A percentile compares a stretch with the other conserved stretches of the same genome.
Conservation (phyloP, 2,797 vertebrate genomes). For the Chiroxiphia lanceolata region DNA sequence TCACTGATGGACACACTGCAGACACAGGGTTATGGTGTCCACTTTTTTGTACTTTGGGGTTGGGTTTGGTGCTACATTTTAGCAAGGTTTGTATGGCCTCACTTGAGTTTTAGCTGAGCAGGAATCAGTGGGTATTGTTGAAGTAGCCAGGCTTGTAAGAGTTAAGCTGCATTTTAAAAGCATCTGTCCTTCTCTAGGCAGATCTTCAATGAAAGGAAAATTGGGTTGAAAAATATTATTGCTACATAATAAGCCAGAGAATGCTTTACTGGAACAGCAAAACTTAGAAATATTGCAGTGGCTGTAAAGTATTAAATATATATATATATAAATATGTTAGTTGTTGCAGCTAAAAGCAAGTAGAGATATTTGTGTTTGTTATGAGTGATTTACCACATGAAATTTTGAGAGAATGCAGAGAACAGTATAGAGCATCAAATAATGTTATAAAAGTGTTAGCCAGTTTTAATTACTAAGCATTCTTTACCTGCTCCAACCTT, state of each 20-base stretch:
- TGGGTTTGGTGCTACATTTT: neutral
- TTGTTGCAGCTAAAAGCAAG: constrained; percentile 21
- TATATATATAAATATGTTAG: neutral
- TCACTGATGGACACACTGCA: neutral
- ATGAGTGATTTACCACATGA: neutral
- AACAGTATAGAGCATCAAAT: neutral
- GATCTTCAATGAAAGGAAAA: constrained; percentile 29
- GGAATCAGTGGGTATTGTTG: neutral
- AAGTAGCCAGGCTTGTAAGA: neutral
- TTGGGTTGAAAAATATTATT: constrained; percentile 20
- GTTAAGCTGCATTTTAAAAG: neutral
- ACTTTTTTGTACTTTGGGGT: neutral
- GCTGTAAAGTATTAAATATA: constrained; percentile 29
- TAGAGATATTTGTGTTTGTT: neutral
- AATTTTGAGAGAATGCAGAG: neutral
- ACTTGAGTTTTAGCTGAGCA: neutral
- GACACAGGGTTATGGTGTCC: neutral
- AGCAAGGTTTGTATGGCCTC: neutral
- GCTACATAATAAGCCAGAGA: constrained; percentile 12
- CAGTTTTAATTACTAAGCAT: constrained; percentile 17
- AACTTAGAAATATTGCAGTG: constrained; percentile 11
- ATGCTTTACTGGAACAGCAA: constrained; percentile 31
- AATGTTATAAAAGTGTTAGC: neutral
- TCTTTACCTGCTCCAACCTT: neutral
- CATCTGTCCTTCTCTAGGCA: neutral